Evolutionary conservation across 2,888 invertebrate species (phyloP), one percentile per base, ranked within the genome.

Genomic region (Hirtodrosophila duncani): DNA sequence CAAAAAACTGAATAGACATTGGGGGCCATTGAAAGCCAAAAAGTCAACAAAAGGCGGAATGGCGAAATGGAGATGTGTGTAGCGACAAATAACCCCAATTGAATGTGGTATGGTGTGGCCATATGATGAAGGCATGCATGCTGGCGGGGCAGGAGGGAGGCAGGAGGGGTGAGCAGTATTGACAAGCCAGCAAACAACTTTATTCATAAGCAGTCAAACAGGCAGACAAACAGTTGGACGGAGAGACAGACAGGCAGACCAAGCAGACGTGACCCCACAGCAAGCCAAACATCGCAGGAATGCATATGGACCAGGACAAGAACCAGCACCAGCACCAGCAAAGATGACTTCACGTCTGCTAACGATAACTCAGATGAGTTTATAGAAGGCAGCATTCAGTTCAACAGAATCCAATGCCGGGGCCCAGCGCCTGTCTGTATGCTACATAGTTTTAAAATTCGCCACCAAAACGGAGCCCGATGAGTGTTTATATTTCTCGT

Each of bases 1-100:
- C 67, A 75, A 65, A 72, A 67, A 67, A 78, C 69, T 75, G 81
- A 75, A 75, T 74, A 80, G 81, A 80, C 67, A 57, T 31, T 27
- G 62, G 52, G 57, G 51, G 62, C 74, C 58, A 80, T 81, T 74
- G 59, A 71, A 66, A 77, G 77, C 79, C 66, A 60, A 81, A 78
- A 81, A 81, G 75, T 75, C 81, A 75, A 75, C 75, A 75, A 62
- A 72, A n/a, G n/a, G 58, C 66, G 45, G 13, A 23, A 38, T 52
- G 27, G 34, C 36, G 24, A 38, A 34, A 24, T 29, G 39, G 41
- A 6, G 10, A 18, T 13, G 24, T 18, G 16, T 21, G 17, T 16
- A 74, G 68, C 69, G 75, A 77, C 81, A 77, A 81, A 81, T 77
- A 79, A 71, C 77, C 81, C 81, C 81, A 81, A 81, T 82, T 82